A percentile compares a stretch with the other conserved stretches of the same genome.
Evolutionary conservation across 2,113 vertebrate species (phyloP).

Genomic region (Empidonax traillii): DNA sequence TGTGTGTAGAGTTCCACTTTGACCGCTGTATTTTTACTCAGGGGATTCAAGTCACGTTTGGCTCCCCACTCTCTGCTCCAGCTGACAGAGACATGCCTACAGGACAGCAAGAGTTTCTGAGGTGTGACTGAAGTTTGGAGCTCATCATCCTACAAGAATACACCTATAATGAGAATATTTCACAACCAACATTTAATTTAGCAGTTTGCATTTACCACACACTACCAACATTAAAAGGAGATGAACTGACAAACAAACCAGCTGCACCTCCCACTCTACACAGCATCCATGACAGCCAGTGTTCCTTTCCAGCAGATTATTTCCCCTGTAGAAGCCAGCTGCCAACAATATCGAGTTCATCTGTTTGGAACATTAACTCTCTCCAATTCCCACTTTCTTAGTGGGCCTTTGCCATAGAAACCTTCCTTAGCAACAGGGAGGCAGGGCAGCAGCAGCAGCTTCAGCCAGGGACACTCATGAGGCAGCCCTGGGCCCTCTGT

Average conservation of each 20-base stretch:
- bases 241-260: not conserved
- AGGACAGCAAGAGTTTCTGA: not conserved
- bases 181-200: not conserved
- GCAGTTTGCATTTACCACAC: not conserved
- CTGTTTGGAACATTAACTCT: constrained; percentile 38
- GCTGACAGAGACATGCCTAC: not conserved
- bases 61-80: not conserved
- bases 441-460: not conserved
- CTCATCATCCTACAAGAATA: not conserved
- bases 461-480: not conserved
- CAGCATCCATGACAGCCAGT: not conserved
- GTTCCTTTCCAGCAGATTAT: not conserved
- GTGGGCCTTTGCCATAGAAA: constrained; percentile 69
- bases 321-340: constrained; percentile 28
- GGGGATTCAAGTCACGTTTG: not conserved
- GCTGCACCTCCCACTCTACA: not conserved
- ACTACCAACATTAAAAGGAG: not conserved
- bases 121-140: not conserved
- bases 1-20: not conserved
- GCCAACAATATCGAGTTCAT: not conserved
- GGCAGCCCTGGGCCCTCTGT: not conserved
- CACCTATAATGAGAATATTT: not conserved
- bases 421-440: constrained; percentile 62
- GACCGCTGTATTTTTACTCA: not conserved
- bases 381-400: constrained; percentile 44